Base-by-base conservation (phyloP, 2,888 invertebrate genomes). In the Agrochola litura region DNA sequence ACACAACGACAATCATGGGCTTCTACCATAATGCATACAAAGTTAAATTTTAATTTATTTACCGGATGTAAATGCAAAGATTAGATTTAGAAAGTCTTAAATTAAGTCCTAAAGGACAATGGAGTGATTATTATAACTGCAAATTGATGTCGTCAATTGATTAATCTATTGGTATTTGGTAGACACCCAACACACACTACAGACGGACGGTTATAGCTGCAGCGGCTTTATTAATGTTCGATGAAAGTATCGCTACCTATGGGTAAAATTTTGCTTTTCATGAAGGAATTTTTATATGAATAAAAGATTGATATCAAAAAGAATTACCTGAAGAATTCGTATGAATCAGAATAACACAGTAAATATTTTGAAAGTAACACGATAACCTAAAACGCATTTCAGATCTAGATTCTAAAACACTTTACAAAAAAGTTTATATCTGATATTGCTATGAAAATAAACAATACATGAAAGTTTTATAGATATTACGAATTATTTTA, bases 111-210 rank as follows among this genome's bases (percentile, higher is more conserved):
- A 81, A 77, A 81, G 72, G 74, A 88, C 85, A 83, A 83, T 81
- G 63, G 72, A 82, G 64, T 75, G 69, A 60, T 79, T 77, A 86
- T 88, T 88, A 86, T 84, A 88, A 88, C 77, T 86, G 89, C 89
- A 86, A 89, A 89, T 88, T 81, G 86, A 84, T 86, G 87, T 88
- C 82, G 84, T 73, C 86, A 84, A 87, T 88, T 88, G 89, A 89
- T 89, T 85, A 88, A 88, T 88, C 82, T 86, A 80, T 82, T 85
- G 79, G 75, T 84, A 83, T 81, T 87, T 87, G 86, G 90, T 86
- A 84, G 72, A 78, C 80, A 81, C 81, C 85, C 82, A 89, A 87
- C 60, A 72, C 61, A 69, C 54, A n/a, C 2, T 68, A 72, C 85
- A 89, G 70, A 88, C 89, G 83, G 49, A 68, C 83, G 73, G 54